Conservation (phyloP, 2,888 invertebrate species). For the Apamea epomidion region DNA sequence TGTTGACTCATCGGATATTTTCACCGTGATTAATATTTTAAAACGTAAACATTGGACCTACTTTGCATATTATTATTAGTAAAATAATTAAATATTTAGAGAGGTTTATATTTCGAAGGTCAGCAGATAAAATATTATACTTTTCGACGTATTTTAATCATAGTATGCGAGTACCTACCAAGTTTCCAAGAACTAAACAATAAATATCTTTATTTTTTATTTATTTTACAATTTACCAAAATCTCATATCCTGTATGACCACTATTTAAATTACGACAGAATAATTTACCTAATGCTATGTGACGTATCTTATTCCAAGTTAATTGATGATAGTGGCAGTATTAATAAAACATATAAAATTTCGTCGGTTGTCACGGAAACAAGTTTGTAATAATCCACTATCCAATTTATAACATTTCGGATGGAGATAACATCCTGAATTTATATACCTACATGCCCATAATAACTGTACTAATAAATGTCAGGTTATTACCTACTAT, state of each 20-base stretch:
- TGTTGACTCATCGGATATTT: slow-evolving; percentile 47
- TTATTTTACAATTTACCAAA: not conserved
- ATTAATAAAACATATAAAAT: not conserved
- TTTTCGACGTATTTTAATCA: not conserved
- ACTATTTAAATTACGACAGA: not conserved
- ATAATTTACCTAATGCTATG: not conserved
- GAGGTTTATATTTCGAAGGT: slow-evolving; percentile 6
- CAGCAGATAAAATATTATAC: slow-evolving; percentile 2
- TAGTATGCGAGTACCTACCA: not conserved
- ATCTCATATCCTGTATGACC: not conserved
- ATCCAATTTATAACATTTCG: not conserved
- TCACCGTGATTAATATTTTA: slow-evolving; percentile 31
- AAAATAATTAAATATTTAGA: slow-evolving; percentile 3
- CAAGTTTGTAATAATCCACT: not conserved
- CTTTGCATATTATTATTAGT: not conserved
- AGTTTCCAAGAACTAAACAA: not conserved
- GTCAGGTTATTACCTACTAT: not conserved
- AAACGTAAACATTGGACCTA: slow-evolving; percentile 10
- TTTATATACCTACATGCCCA: no score
- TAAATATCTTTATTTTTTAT: not conserved
- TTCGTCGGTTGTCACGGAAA: not conserved
- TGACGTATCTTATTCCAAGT: not conserved
- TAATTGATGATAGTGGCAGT: no score
- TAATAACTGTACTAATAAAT: not conserved
- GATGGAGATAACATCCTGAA: not conserved